Conservation (phyloP, 2,888 invertebrate genomes). For the Trichopoda pennipes region DNA sequence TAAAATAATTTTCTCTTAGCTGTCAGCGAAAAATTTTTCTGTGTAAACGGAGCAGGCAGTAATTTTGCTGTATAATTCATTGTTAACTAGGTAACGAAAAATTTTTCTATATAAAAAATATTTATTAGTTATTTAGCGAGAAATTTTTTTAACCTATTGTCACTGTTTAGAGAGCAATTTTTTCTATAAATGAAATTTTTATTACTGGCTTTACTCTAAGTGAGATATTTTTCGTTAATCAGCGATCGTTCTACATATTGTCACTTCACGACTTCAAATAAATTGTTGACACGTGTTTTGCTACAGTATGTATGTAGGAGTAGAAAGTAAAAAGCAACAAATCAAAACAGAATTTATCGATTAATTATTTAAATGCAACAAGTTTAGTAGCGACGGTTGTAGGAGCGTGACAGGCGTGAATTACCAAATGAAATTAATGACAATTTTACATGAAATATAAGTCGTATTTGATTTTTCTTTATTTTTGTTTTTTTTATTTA, state of each 20-base stretch:
- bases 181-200: too few species aligned
- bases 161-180: neutral
- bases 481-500: neutral
- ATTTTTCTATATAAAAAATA: neutral
- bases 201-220: too few species aligned
- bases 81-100: neutral
- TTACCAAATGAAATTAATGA: constrained; percentile 71
- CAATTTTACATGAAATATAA: constrained; percentile 69
- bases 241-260: too few species aligned
- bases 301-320: too few species aligned
- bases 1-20: too few species aligned
- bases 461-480: constrained; percentile 2
- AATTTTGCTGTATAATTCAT: too few species aligned
- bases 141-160: too few species aligned
- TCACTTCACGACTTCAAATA: too few species aligned
- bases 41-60: too few species aligned
- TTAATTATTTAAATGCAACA: constrained; percentile 49
- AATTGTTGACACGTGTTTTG: too few species aligned
- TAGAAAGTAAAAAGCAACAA: neutral
- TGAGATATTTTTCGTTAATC: too few species aligned
- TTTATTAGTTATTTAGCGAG: neutral
- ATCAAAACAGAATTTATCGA: constrained; percentile 32
- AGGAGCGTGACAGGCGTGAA: constrained; percentile 70
- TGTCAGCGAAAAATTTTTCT: too few species aligned
- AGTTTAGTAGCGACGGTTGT: constrained; percentile 15